Evolutionary conservation across 2,113 vertebrate species (phyloP).

Genomic region (Cephalopholis sonnerati): DNA sequence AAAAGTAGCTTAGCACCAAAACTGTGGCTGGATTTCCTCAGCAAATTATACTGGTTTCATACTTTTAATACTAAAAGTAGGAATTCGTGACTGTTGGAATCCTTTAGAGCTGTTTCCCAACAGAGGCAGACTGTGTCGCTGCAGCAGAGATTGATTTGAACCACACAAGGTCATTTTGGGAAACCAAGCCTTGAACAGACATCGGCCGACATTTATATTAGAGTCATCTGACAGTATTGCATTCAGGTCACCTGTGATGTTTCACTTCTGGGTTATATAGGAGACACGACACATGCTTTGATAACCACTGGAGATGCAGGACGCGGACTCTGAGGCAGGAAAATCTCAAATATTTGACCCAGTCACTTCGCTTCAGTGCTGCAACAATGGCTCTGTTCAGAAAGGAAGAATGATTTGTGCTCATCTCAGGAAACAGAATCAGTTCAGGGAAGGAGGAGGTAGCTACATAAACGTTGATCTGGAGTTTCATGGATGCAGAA

Average conservation of each 20-base stretch:
- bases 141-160: constrained; percentile 1
- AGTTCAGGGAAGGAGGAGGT: constrained; percentile 46
- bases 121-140: background rate
- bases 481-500: background rate
- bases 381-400: constrained; percentile 47
- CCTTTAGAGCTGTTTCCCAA: constrained; percentile 1
- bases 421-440: constrained; percentile 21
- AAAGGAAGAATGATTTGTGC: constrained; percentile 40
- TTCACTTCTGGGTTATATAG: constrained; percentile 26
- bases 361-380: constrained; percentile 43
- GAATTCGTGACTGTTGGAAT: background rate
- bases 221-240: constrained; percentile 39
- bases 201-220: constrained; percentile 50
- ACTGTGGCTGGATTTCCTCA: constrained; percentile 35
- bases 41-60: background rate
- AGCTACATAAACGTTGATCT: constrained; percentile 44
- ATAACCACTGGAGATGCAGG: constrained; percentile 31
- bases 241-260: constrained; percentile 49
- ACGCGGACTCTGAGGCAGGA: background rate
- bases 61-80: constrained; percentile 3
- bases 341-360: constrained; percentile 27
- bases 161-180: constrained; percentile 26
- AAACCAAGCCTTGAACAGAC: constrained; percentile 51
- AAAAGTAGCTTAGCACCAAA: constrained; percentile 61
- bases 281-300: constrained; percentile 39